These are phyloP conservation scores for Oreochromis spilurus DNA, from an alignment of 2,113 vertebrate genomes.

Conservation along the genomic window DNA sequence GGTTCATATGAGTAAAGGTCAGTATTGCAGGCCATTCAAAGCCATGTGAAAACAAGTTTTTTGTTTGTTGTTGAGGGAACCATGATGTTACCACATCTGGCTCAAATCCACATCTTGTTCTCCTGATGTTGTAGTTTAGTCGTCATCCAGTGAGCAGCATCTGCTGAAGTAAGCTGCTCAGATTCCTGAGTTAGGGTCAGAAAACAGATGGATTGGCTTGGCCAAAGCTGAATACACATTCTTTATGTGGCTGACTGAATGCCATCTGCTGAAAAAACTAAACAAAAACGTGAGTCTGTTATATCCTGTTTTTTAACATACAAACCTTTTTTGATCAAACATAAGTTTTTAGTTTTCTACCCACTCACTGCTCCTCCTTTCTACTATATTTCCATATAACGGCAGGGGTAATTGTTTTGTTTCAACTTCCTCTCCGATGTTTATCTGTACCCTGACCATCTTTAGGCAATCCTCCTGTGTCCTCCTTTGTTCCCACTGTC, in stretches of 20 bases:
- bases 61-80: conserved; percentile 29
- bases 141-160: conserved; percentile 25
- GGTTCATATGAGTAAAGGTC: not conserved
- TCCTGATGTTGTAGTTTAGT: conserved; percentile 25
- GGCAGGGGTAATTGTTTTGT: not conserved
- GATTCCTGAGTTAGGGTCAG: not conserved
- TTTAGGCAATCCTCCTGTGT: not conserved
- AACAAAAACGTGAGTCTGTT: not conserved
- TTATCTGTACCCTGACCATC: not conserved
- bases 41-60: not conserved
- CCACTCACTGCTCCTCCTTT: not conserved
- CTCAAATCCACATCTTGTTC: conserved; percentile 56
- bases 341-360: not conserved
- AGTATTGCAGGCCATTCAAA: not conserved
- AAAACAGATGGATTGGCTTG: not conserved
- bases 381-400: not conserved
- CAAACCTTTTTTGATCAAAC: not conserved
- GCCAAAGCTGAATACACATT: not conserved
- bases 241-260: not conserved
- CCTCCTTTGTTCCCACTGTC: not conserved
- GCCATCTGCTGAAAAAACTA: not conserved
- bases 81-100: not conserved
- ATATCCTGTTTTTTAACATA: not conserved
- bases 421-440: not conserved
- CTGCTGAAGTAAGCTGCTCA: conserved; percentile 50